phyloP scores from a whole-genome alignment of 2,888 invertebrate species.

The Stegana nigrithorax region DNA sequence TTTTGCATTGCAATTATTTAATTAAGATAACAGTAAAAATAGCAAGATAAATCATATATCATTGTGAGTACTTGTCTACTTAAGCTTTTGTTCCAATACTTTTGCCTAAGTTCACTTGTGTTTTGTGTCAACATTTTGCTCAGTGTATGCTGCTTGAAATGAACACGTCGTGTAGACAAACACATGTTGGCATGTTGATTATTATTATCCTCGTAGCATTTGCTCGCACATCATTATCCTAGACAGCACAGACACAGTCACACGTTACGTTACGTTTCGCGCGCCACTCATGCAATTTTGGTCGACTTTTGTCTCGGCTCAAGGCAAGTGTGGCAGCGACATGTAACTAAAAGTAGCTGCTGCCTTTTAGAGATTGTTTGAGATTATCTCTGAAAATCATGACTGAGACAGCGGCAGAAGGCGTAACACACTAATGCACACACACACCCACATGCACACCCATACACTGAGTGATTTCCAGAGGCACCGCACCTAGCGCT shows the following conservation, averaged over 20 bases:
- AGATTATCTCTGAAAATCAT: constrained; percentile 19
- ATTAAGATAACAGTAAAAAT: too few relatives aligned
- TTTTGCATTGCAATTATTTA: too few relatives aligned
- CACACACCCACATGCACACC: constrained; percentile 6
- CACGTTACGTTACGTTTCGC: neutral
- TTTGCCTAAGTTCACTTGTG: too few relatives aligned
- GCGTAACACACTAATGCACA: constrained; percentile 34
- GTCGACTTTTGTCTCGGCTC: neutral
- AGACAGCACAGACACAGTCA: neutral
- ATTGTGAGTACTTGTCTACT: too few relatives aligned
- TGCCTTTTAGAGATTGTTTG: constrained; percentile 24
- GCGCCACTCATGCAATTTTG: constrained; percentile 3
- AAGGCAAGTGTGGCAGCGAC: neutral
- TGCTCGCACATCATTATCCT: constrained; percentile 10
- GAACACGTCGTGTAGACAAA: too few relatives aligned
- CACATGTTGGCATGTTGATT: constrained; percentile 53
- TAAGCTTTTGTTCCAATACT: too few relatives aligned
- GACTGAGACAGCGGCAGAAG: constrained; percentile 32
- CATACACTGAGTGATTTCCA: neutral
- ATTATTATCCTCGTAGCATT: constrained; percentile 25
- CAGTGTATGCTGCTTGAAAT: too few relatives aligned
- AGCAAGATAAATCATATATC: too few relatives aligned
- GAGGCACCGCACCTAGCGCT: constrained; percentile 10
- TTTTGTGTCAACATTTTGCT: too few relatives aligned
- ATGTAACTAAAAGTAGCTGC: neutral